These are phyloP conservation scores for Zaprionus lachaisei DNA, from an alignment of 1,140 invertebrate genomes.

Conservation along the genomic window DNA sequence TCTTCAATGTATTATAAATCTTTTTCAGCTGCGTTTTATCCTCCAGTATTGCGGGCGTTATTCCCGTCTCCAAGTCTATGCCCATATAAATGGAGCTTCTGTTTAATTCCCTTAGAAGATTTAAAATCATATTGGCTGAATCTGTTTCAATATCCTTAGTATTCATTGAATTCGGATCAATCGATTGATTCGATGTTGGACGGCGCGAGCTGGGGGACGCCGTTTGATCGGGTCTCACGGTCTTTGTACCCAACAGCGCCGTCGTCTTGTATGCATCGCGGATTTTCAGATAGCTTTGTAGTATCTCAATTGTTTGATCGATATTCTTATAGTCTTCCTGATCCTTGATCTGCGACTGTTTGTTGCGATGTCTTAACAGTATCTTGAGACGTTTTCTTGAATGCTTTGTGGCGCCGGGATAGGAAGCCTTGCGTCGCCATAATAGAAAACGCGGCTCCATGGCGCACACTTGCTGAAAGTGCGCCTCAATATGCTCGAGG, in stretches of 20 bases:
- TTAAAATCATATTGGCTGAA: slow-evolving; percentile 29
- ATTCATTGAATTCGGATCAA: neutral
- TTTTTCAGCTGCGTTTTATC: slow-evolving; percentile 70
- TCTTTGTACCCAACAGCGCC: slow-evolving; percentile 66
- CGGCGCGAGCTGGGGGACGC: slow-evolving; percentile 68
- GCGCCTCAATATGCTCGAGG: slow-evolving; percentile 91
- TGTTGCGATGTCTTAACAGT: slow-evolving; percentile 61
- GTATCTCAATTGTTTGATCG: slow-evolving; percentile 60
- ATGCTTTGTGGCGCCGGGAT: slow-evolving; percentile 87
- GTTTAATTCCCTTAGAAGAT: slow-evolving; percentile 39
- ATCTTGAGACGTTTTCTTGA: slow-evolving; percentile 85
- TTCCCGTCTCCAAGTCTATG: slow-evolving; percentile 29
- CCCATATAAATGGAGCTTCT: slow-evolving; percentile 15
- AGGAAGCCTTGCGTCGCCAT: slow-evolving; percentile 91
- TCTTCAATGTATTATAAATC: slow-evolving; percentile 74
- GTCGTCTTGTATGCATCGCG: slow-evolving; percentile 67
- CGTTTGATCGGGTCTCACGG: slow-evolving; percentile 73
- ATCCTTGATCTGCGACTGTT: slow-evolving; percentile 62
- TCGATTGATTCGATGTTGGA: slow-evolving; percentile 20
- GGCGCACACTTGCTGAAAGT: slow-evolving; percentile 93
- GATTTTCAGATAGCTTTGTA: slow-evolving; percentile 71
- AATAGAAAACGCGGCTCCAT: slow-evolving; percentile 91
- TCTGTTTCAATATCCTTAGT: neutral
- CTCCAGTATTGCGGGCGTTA: slow-evolving; percentile 57
- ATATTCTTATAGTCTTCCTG: slow-evolving; percentile 50